Base-by-base conservation (phyloP, 2,797 vertebrate genomes). In the Mastacembelus armatus region DNA sequence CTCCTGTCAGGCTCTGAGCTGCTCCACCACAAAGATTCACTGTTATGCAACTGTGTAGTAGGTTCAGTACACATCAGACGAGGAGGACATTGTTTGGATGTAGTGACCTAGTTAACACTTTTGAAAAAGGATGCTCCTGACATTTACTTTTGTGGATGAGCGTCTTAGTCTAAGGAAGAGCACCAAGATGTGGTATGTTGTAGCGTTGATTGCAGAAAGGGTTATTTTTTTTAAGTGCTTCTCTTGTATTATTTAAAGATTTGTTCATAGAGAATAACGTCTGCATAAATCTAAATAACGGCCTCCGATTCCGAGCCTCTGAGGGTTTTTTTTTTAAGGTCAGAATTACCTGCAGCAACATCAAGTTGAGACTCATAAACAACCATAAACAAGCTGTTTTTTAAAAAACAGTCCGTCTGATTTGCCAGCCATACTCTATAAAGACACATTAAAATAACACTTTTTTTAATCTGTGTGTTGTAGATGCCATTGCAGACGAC, bases 401-500 rank as follows among this genome's bases (percentile, higher is more conserved):
- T 43, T 1, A 1, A 11, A 43, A 36, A n/a, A 49, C 15, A 16
- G 1, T 2, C 10, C 6, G 4, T 0, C 39, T 8, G 18, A 24
- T 42, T 36, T 18, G n/a, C 12, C 14, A 4, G 7, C 19, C 5
- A 5, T 39, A 29, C 4, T 32, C 39, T 8, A 2, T 24, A 30
- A 49, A 29, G 22, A 32, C 14, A 2, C 7, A 15, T 19, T 10
- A 4, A 12, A 56, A 14, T 32, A 12, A 21, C n/a, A 10, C 51
- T 11, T 18, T 36, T 7, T 47, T 21, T 62, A n/a, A n/a, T n/a
- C n/a, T n/a, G n/a, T n/a, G n/a, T 54, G 5, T 66, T 21, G 0
- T 26, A 99, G 98, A 98, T 14, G 95, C 95, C 69, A 95, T 99
- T 4, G 93, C 96, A 0, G 98, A 99, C 1, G 97, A 99, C 26